Evolutionary conservation across 1,140 invertebrate species (phyloP), one percentile per base, ranked within the genome.

Genomic region (Drosophila dunni): DNA sequence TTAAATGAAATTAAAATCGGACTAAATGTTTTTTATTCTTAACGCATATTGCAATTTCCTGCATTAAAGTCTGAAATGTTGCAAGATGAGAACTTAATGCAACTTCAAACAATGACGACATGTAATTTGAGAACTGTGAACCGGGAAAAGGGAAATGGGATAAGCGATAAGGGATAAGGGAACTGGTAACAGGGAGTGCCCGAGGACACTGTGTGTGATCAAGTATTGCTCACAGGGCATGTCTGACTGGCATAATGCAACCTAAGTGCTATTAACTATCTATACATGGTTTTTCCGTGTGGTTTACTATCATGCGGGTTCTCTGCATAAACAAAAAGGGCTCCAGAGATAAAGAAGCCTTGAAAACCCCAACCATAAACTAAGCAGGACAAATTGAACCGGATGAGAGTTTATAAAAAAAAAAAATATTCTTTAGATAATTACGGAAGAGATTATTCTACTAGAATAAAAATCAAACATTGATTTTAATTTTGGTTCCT

Each of bases 251-350:
- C 40, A 13, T 38, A 20, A 33, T 34, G 3, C 11, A 42, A 9
- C 34, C 65, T 65, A 45, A 65, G 40, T 54, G 63, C 63, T 15
- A n/a, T 65, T 15, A 34, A 44, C 24, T 54, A 34, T 65, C 29
- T n/a, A 34, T 51, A 45, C 11, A 9, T 10, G 7, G 1, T 17
- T 34, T 64, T 40, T 13, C 36, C 11, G 64, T 13, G 24, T n/a
- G 9, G 11, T 48, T 24, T 33, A n/a, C n/a, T 33, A 33, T 20
- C 38, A 67, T 67, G 65, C 64, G 64, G 64, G 53, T n/a, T 45
- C 58, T 60, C 65, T 67, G 56, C 40, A 56, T 45, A 67, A 67
- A 60, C 44, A 67, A 17, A 67, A 40, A 34, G 7, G 34, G 29
- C 34, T 36, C 9, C 7, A 33, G 48, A 17, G 20, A 40, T 40